Conservation (phyloP, 1,140 invertebrate genomes). For the Bombyx mori region DNA sequence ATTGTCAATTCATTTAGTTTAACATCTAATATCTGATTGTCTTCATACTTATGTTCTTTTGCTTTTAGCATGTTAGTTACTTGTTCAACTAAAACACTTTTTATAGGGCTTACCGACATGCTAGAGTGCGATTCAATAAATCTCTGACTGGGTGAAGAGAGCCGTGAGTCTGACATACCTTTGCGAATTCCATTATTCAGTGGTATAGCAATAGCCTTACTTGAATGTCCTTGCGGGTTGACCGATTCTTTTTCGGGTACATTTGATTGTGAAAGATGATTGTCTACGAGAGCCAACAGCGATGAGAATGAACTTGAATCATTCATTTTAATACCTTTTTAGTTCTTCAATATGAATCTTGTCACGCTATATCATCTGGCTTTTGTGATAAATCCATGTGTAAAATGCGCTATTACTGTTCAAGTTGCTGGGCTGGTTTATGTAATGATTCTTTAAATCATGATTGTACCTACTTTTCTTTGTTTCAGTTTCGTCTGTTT, state of each 20-base stretch:
- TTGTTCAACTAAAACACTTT: constrained; percentile 38
- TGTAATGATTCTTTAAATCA: no score
- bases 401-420: no score
- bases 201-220: constrained; percentile 4
- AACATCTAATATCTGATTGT: constrained; percentile 26
- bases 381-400: no score
- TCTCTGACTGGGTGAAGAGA: constrained; percentile 15
- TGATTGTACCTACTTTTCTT: no score
- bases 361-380: no score
- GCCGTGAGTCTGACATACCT: constrained; percentile 21
- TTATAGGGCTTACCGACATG: constrained; percentile 34
- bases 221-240: neutral
- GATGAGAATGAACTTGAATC: constrained; percentile 38
- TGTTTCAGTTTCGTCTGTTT: no score
- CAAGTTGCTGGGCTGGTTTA: no score
- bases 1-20: constrained; percentile 26
- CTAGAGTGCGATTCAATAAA: constrained; percentile 28
- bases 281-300: constrained; percentile 45
- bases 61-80: constrained; percentile 49
- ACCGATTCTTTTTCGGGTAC: neutral
- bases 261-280: constrained; percentile 42
- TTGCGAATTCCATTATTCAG: neutral
- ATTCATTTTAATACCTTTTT: constrained; percentile 16
- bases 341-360: no score
- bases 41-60: constrained; percentile 37